phyloP scores from a whole-genome alignment of 53 echinoderm and acorn worm species.

The Henricia sp. region DNA sequence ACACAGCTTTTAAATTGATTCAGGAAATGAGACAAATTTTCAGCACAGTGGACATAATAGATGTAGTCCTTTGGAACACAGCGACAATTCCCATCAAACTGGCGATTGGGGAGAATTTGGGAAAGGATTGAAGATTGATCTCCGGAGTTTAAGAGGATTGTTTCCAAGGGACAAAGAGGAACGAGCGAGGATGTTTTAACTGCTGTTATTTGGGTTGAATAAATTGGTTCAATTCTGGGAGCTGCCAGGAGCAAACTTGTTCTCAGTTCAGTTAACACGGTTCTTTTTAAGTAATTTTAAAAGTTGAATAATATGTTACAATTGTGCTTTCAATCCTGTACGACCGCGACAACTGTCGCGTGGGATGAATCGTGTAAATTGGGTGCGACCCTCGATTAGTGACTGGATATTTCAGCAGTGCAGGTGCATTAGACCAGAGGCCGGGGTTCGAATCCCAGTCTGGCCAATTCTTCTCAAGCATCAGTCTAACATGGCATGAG shows the following conservation, averaged over 20 bases:
- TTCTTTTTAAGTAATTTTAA: no score
- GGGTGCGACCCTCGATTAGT: no score
- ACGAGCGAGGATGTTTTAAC: not conserved
- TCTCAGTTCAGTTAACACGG: not conserved
- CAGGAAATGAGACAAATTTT: conserved; percentile 35
- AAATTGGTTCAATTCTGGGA: not conserved
- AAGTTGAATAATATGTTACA: no score
- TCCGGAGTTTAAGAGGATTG: not conserved
- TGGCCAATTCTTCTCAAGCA: no score
- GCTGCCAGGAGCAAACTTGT: not conserved
- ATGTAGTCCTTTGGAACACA: not conserved
- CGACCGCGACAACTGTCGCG: no score
- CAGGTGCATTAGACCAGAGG: not conserved
- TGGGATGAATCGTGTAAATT: no score
- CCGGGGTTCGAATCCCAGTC: not conserved
- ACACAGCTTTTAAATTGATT: no score
- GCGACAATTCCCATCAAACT: conserved; percentile 38
- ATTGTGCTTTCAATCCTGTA: no score
- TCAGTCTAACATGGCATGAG: no score
- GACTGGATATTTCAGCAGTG: no score
- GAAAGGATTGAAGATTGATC: no score
- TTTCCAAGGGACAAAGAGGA: not conserved
- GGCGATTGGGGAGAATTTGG: no score
- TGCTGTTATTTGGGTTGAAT: not conserved
- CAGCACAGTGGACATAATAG: not conserved